phyloP scores from a whole-genome alignment of 1,140 invertebrate genomes.

The Apis dorsata region DNA sequence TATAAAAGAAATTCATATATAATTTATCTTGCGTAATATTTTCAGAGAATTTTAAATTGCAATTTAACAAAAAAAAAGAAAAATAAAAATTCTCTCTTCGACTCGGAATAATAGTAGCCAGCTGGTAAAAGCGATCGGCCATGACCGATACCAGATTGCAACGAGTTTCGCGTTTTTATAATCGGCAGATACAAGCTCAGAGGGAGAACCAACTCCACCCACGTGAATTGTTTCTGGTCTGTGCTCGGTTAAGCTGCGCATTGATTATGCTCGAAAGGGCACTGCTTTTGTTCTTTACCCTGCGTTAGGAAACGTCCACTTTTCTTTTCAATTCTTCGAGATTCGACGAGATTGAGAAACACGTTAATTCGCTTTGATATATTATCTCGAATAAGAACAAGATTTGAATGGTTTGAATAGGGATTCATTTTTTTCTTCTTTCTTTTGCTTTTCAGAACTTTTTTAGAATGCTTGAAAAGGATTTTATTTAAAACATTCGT shows the following conservation, averaged over 20 bases:
- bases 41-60: no score
- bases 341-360: background rate
- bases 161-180: slow-evolving; percentile 64
- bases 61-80: background rate
- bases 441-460: no score
- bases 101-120: background rate
- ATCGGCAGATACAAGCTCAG: slow-evolving; percentile 23
- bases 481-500: background rate
- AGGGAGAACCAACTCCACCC: slow-evolving; percentile 51
- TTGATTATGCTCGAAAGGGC: slow-evolving; percentile 21
- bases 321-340: background rate
- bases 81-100: background rate
- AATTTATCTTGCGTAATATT: no score
- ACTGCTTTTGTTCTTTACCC: slow-evolving; percentile 24
- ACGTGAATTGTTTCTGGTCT: slow-evolving; percentile 30
- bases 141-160: slow-evolving; percentile 66
- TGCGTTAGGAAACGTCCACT: background rate
- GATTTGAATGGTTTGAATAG: no score
- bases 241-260: slow-evolving; percentile 17
- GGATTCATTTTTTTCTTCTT: no score
- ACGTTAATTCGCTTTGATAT: background rate
- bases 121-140: slow-evolving; percentile 65
- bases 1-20: no score
- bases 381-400: no score
- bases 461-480: background rate